Evolutionary conservation across 2,797 vertebrate species (phyloP), one percentile per base, ranked within the genome.

Genomic region (Chrysocyon brachyurus): DNA sequence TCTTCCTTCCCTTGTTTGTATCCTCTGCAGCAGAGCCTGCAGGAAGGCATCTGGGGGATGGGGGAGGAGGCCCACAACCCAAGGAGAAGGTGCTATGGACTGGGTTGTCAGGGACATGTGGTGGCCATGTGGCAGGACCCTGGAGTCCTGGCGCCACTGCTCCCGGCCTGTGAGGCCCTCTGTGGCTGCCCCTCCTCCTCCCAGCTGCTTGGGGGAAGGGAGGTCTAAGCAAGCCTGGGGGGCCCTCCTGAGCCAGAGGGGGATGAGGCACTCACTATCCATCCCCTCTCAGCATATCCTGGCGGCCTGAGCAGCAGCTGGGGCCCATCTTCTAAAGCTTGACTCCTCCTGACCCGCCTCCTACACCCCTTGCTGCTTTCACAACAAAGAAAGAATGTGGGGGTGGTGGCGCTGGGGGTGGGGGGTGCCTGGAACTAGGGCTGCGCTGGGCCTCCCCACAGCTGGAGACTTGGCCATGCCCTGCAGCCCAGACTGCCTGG

Each of bases 351-450:
- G 96, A 98, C 98, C 97, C 91, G 92, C 98, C 98, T 98, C 97
- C 97, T 97, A 98, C 97, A 98, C 98, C 98, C 97, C 97, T 98
- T 97, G 97, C 97, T 97, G 98, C 97, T 98, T 97, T 98, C 97
- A 98, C 97, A 98, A 98, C 98, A 98, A 98, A 98, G 98, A 94
- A 98, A 98, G 97, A 98, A 98, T 98, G 98, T 97, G 97, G 96
- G 98, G 97, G 97, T 87, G 95, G 97, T 89, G 96, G 92, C 56
- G 91, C 93, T 87, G 83, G 94, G 96, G 97, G 93, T 81, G 83
- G 97, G 86, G 95, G 96, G 82, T 96, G 95, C 96, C 94, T 97
- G 96, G 96, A 98, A 96, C 94, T 61, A 90, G 96, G 90, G n/a
- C 95, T 93, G 81, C 56, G 73, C 73, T 66, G 87, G 94, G 96